These are phyloP conservation scores for Tethya wilhelma DNA, from an alignment of 37 sponge, comb jelly and placozoan species.

Conservation along the genomic window DNA sequence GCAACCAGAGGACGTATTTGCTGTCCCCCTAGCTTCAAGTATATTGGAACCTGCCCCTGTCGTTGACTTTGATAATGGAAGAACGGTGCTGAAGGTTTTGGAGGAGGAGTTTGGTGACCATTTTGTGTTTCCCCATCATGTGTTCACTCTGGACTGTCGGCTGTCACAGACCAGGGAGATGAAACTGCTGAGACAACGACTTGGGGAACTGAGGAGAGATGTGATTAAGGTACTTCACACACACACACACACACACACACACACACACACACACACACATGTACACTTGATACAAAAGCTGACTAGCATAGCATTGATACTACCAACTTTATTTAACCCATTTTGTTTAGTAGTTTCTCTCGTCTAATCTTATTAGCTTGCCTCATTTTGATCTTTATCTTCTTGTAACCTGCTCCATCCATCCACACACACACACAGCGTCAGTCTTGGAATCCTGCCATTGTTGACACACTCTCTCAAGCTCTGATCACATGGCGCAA, in stretches of 20 bases:
- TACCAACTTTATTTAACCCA: too few relatives aligned
- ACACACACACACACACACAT: not conserved
- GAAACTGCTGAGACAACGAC: constrained; percentile 35
- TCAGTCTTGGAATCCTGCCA: constrained; percentile 48
- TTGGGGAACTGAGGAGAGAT: constrained; percentile 32
- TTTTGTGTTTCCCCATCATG: constrained; percentile 57
- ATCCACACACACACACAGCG: constrained; percentile 22
- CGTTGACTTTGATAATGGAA: constrained; percentile 13
- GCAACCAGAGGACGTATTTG: constrained; percentile 5
- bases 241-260: not conserved
- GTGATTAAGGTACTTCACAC: constrained; percentile 51
- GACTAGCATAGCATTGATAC: too few relatives aligned
- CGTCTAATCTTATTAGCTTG: too few relatives aligned
- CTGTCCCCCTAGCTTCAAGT: constrained; percentile 17
- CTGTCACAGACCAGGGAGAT: constrained; percentile 62
- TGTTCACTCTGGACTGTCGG: constrained; percentile 68
- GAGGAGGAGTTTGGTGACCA: constrained; percentile 57
- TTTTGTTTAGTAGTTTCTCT: too few relatives aligned
- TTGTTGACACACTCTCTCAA: constrained; percentile 56
- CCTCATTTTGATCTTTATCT: too few relatives aligned
- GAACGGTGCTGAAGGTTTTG: constrained; percentile 20
- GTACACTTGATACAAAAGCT: too few relatives aligned
- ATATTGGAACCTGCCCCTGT: not conserved
- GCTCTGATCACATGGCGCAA: constrained; percentile 61
- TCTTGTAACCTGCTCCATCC: not conserved